Conservation (phyloP, 2,797 vertebrate species). For the Arrhamphus sclerolepis region DNA sequence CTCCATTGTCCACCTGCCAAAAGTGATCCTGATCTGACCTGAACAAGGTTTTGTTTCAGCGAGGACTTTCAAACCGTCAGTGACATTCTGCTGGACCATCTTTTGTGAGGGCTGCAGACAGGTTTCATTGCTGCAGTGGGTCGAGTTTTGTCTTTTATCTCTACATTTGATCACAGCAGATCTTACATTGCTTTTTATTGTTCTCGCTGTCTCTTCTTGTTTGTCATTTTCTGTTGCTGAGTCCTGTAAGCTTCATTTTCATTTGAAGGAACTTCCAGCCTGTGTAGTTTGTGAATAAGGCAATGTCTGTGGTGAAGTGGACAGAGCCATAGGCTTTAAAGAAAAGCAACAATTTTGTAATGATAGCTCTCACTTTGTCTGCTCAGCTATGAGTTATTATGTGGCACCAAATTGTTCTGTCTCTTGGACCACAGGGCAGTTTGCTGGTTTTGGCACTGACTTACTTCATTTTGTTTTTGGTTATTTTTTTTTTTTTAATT, state of each 20-base stretch:
- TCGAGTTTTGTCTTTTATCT: slow-evolving; percentile 51
- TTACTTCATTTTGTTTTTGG: too few relatives aligned
- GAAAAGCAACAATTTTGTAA: slow-evolving; percentile 45
- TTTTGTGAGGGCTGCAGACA: slow-evolving; percentile 40
- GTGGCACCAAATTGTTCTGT: neutral
- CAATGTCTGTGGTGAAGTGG: slow-evolving; percentile 33
- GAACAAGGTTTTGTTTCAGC: slow-evolving; percentile 75
- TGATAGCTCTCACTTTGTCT: slow-evolving; percentile 50
- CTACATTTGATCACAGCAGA: slow-evolving; percentile 24
- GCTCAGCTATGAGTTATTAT: slow-evolving; percentile 15
- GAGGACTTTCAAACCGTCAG: slow-evolving; percentile 64
- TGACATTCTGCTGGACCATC: slow-evolving; percentile 53
- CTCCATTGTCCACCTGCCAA: slow-evolving; percentile 72
- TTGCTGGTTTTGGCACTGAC: slow-evolving; percentile 2
- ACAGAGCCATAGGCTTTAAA: slow-evolving; percentile 37
- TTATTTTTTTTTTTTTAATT: too few relatives aligned
- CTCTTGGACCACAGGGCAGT: neutral
- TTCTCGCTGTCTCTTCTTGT: slow-evolving; percentile 18
- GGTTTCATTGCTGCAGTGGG: slow-evolving; percentile 36
- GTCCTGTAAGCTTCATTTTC: slow-evolving; percentile 25
- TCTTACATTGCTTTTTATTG: slow-evolving; percentile 44
- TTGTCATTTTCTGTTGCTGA: slow-evolving; percentile 56
- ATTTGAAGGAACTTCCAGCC: slow-evolving; percentile 20
- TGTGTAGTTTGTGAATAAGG: slow-evolving; percentile 28
- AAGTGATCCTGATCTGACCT: slow-evolving; percentile 78